Evolutionary conservation across 2,113 vertebrate species (phyloP).

Genomic region (Tragelaphus strepsiceros): DNA sequence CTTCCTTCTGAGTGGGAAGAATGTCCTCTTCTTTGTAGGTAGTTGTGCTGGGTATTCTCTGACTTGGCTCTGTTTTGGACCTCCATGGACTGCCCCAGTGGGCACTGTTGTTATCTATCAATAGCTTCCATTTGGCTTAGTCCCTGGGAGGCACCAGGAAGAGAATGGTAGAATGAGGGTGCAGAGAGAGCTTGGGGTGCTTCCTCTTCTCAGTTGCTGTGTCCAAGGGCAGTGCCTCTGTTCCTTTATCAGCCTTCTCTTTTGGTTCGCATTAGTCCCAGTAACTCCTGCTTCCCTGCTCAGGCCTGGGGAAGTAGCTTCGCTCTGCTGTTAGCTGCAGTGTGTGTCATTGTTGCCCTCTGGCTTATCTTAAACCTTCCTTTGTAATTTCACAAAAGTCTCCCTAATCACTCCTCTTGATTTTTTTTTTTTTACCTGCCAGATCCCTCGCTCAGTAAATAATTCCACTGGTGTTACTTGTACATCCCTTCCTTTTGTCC

Average conservation of each 20-base stretch:
- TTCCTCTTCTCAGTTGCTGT: background rate
- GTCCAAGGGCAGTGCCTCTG: background rate
- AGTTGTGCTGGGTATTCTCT: background rate
- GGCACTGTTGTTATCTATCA: background rate
- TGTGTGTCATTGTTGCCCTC: background rate
- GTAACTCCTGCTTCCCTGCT: background rate
- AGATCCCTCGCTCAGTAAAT: background rate
- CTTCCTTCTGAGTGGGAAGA: background rate
- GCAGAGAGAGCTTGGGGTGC: background rate
- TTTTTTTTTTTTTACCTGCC: background rate
- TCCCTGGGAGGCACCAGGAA: background rate
- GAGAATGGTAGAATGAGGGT: background rate
- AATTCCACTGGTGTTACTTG: background rate
- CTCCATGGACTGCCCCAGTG: background rate
- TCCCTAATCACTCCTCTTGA: background rate
- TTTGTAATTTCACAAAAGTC: background rate
- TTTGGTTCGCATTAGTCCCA: background rate
- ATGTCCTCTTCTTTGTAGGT: background rate
- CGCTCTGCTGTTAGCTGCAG: background rate
- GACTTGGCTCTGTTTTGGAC: background rate
- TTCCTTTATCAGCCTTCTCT: background rate
- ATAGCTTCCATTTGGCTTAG: background rate
- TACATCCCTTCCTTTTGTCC: background rate
- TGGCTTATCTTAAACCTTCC: background rate
- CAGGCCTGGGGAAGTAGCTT: too few species aligned